Base-by-base conservation (phyloP, 2,888 invertebrate species). In the Folsomia candida region DNA sequence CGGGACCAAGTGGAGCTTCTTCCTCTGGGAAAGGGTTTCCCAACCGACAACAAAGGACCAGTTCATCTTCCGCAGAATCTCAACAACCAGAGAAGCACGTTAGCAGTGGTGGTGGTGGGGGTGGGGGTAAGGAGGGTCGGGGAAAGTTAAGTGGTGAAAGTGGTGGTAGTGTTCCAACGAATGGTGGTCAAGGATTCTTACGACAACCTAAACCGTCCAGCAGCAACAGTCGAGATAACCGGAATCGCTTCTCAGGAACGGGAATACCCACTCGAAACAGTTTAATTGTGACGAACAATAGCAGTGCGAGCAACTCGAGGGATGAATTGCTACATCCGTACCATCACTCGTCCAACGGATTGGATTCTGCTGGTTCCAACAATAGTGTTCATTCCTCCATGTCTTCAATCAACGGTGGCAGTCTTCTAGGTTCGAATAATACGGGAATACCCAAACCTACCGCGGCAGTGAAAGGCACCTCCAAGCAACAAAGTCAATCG, bases 371-470 rank as follows among this genome's bases (percentile, higher is more conserved):
- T 22, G 60, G 63, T 22, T 62, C 64, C 1, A 70, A 68, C 20
- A 74, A 70, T 28, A 74, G 68, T 58, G 73, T 67, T 18, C 66
- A 71, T 18, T 76, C 76, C 4, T 67, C 57, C 60, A 65, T 74
- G 69, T 77, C 77, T 72, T 75, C 75, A 69, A 71, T 70, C 14
- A 74, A 60, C 58, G 70, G 64, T 11, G 24, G 54, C 20, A 25
- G 67, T 11, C 61, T 67, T 1, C 69, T 64, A 37, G 54, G n/a
- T n/a, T 24, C 67, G 9, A 82, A 86, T 69, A 83, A 87, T 78
- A 86, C 91, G 4, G 91, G 92, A 22, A 91, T 94, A 79, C 94
- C 94, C 0, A 94, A 94, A 83, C 94, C 94, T 1, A 94, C 93
- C 58, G 93, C 94, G 9, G 92, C 94, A 70, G 92, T 95, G 29